These are phyloP conservation scores for Glaucidium brasilianum DNA, from an alignment of 2,113 vertebrate species.

Conservation along the genomic window DNA sequence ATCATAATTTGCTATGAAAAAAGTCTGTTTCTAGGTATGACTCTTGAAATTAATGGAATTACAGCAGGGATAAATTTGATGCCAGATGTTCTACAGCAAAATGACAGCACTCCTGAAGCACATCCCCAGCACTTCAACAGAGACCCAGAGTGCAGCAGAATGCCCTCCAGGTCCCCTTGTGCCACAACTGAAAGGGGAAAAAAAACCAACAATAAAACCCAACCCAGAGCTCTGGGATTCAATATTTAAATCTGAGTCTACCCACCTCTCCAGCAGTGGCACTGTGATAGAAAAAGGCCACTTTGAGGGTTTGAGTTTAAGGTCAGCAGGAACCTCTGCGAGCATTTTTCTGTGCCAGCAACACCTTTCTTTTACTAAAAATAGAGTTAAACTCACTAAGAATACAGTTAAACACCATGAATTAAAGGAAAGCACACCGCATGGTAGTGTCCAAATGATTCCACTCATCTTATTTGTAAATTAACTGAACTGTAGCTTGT, in stretches of 20 bases:
- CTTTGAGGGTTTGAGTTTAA: background rate
- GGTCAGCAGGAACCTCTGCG: background rate
- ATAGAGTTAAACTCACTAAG: background rate
- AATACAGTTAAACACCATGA: background rate
- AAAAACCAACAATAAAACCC: no score
- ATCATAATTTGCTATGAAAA: background rate
- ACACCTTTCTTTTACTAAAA: background rate
- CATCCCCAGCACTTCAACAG: background rate
- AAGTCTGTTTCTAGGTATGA: background rate
- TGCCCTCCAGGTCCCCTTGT: background rate
- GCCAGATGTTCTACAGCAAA: background rate
- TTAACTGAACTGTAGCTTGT: background rate
- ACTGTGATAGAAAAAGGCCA: background rate
- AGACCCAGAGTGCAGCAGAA: background rate
- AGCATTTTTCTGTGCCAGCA: background rate
- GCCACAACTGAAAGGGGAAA: background rate
- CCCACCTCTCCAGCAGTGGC: background rate
- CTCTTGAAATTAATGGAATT: background rate
- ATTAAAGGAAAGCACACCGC: background rate
- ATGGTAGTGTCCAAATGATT: background rate
- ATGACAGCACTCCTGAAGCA: rapidly evolving
- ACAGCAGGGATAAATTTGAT: background rate
- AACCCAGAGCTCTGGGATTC: background rate
- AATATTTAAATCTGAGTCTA: background rate
- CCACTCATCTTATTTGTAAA: background rate